These are phyloP conservation scores for Anoplius nigerrimus DNA, from an alignment of 2,888 invertebrate genomes.

Conservation along the genomic window DNA sequence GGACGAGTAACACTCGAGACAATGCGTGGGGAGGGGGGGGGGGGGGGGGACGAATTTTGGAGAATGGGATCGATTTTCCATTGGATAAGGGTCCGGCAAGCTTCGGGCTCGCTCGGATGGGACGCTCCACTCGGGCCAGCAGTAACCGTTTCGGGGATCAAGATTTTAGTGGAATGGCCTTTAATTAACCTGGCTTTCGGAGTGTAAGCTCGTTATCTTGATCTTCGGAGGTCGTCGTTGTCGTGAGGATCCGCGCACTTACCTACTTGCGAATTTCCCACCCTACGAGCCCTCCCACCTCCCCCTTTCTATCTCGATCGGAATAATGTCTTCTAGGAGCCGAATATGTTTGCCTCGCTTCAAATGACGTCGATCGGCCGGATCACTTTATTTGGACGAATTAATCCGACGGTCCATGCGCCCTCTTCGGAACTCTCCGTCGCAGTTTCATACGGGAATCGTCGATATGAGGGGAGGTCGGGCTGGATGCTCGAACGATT, in stretches of 20 bases:
- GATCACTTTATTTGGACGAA: neutral
- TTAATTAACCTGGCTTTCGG: conserved; percentile 68
- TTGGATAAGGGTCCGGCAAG: conserved; percentile 24
- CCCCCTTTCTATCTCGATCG: neutral
- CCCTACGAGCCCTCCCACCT: neutral
- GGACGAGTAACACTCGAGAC: neutral
- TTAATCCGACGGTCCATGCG: neutral
- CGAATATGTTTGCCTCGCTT: too few species aligned
- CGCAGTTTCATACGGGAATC: too few species aligned
- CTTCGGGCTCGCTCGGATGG: conserved; percentile 29
- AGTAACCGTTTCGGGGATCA: conserved; percentile 51
- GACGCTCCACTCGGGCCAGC: conserved; percentile 38
- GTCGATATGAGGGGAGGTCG: too few species aligned
- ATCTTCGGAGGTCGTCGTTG: conserved; percentile 54
- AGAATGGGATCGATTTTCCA: conserved; percentile 19
- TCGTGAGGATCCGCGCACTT: conserved; percentile 38
- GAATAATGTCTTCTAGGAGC: too few species aligned
- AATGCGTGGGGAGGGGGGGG: neutral
- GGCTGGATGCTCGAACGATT: too few species aligned
- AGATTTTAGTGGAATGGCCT: conserved; percentile 62
- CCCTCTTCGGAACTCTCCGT: neutral
- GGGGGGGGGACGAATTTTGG: neutral
- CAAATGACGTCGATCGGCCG: neutral
- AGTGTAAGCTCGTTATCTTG: conserved; percentile 67
- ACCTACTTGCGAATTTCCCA: conserved; percentile 36